Evolutionary conservation across 1,140 invertebrate species (phyloP).

Genomic region (Anastrepha ludens): DNA sequence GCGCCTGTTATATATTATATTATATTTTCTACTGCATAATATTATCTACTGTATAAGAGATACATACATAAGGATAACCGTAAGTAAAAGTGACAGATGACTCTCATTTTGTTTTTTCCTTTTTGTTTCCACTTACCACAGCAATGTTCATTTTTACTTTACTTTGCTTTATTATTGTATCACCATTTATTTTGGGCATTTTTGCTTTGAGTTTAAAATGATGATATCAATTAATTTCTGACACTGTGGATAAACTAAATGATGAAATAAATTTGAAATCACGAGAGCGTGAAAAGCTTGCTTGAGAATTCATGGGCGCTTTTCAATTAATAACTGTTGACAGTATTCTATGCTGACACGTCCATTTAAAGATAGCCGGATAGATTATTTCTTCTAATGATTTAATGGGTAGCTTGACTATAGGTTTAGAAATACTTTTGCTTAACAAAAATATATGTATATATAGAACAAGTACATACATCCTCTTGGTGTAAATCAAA

Average conservation of each 20-base stretch:
- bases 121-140: neutral
- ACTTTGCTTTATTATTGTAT: too few species aligned
- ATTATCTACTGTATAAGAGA: too few species aligned
- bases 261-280: neutral
- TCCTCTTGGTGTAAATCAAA: too few species aligned
- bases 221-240: constrained; percentile 20
- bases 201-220: constrained; percentile 1
- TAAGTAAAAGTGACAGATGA: neutral
- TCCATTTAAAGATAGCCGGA: too few species aligned
- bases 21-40: too few species aligned
- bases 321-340: neutral
- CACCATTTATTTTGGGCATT: neutral
- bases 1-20: too few species aligned
- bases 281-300: too few species aligned
- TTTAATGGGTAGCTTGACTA: neutral
- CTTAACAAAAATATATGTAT: too few species aligned
- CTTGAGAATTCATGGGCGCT: neutral
- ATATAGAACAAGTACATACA: too few species aligned
- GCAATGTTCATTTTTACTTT: neutral
- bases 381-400: too few species aligned
- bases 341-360: neutral
- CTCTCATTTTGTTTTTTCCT: neutral
- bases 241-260: neutral
- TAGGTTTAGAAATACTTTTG: neutral
- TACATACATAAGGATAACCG: too few species aligned